Conservation (phyloP, 2,888 invertebrate genomes). For the Hemaris fuciformis region DNA sequence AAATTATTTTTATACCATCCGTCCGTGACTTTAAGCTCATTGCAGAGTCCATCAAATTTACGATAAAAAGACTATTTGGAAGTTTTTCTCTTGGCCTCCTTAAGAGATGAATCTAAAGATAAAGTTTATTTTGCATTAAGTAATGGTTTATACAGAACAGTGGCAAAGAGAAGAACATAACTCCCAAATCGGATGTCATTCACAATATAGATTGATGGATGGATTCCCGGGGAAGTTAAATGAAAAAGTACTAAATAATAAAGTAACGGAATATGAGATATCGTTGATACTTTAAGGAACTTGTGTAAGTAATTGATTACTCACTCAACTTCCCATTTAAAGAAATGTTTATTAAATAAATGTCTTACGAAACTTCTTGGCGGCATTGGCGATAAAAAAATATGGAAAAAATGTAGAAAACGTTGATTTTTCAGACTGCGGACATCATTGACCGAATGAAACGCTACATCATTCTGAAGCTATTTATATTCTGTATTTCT, state of each 20-base stretch:
- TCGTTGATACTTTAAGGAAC: not conserved
- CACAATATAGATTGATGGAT: conserved; percentile 22
- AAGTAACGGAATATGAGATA: conserved; percentile 11
- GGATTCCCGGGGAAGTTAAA: conserved; percentile 17
- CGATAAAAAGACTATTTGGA: not conserved
- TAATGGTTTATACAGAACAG: not conserved
- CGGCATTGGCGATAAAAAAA: too few species aligned
- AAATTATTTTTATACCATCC: not conserved
- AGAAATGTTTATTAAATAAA: not conserved
- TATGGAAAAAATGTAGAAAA: too few species aligned
- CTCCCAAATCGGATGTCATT: conserved; percentile 20
- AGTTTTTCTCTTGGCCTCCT: not conserved
- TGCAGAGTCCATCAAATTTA: not conserved
- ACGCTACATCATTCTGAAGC: too few species aligned
- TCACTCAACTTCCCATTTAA: conserved; percentile 8
- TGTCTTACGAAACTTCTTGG: too few species aligned
- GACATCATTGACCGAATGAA: too few species aligned
- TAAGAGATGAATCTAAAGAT: not conserved
- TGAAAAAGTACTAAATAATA: conserved; percentile 16
- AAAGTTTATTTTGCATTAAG: not conserved
- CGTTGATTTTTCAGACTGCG: too few species aligned
- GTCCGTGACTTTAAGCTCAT: not conserved
- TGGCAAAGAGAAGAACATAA: conserved; percentile 8
- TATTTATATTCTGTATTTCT: too few species aligned
- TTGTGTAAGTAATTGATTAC: conserved; percentile 16